Conservation (phyloP, 1,140 invertebrate species). For the Rhagoletis zephyria region DNA sequence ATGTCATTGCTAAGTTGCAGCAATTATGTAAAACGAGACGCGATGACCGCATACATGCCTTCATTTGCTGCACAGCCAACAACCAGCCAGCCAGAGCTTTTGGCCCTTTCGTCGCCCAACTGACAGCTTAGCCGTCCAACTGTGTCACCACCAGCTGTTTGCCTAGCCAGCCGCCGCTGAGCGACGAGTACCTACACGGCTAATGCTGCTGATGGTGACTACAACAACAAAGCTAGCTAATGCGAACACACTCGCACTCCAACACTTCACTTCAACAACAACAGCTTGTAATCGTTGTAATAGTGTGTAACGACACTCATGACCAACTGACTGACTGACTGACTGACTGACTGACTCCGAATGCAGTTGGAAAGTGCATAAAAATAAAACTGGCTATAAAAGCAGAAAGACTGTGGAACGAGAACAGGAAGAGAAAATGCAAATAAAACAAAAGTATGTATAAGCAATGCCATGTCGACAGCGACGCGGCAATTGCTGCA, state of each 20-base stretch:
- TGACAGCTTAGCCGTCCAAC: not conserved
- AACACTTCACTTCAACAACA: constrained; percentile 51
- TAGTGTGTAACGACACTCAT: constrained; percentile 62
- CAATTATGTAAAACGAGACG: constrained; percentile 54
- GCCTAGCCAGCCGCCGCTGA: not conserved
- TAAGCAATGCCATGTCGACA: not conserved
- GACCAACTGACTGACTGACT: constrained; percentile 70
- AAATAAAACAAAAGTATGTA: not conserved
- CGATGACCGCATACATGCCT: constrained; percentile 31
- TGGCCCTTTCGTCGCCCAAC: not conserved
- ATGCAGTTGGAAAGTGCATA: constrained; percentile 31
- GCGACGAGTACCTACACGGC: not conserved
- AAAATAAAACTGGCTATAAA: constrained; percentile 39
- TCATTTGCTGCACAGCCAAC: not conserved
- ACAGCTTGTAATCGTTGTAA: constrained; percentile 57
- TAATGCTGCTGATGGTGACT: not conserved
- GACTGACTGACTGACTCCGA: constrained; percentile 56
- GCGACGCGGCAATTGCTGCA: not conserved
- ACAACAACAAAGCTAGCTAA: not conserved
- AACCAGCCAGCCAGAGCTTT: not conserved
- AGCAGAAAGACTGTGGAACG: constrained; percentile 20
- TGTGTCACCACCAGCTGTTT: not conserved
- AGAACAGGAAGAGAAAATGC: not conserved
- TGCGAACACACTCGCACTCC: constrained; percentile 1
- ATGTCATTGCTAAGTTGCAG: constrained; percentile 50